These are phyloP conservation scores for Drosophila pectinifera DNA, from an alignment of 1,140 invertebrate genomes.

Conservation along the genomic window DNA sequence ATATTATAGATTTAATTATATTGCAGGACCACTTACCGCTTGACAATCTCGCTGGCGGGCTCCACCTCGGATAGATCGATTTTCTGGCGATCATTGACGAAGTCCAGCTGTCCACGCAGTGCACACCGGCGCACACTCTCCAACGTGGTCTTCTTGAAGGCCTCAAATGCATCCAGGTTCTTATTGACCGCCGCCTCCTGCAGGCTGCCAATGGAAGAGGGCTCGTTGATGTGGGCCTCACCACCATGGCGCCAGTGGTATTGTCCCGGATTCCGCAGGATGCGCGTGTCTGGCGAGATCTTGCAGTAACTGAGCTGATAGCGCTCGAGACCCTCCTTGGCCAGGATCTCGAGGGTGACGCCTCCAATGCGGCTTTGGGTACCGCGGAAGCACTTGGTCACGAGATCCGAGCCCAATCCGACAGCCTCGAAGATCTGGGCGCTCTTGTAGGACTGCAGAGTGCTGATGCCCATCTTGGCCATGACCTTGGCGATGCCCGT, in stretches of 20 bases:
- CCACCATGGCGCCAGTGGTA: constrained; percentile 99
- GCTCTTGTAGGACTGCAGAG: constrained; percentile 99
- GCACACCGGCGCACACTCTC: constrained; percentile 95
- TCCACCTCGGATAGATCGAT: constrained; percentile 96
- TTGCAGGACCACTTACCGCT: constrained; percentile 87
- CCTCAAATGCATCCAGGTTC: constrained; percentile 93
- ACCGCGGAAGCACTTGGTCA: constrained; percentile 97
- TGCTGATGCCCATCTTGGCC: constrained; percentile 99
- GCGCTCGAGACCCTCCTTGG: constrained; percentile 94
- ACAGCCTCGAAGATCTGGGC: constrained; percentile 99
- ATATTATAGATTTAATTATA: no score
- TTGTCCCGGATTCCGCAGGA: constrained; percentile 96
- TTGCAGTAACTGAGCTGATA: constrained; percentile 92
- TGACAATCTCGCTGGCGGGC: constrained; percentile 97
- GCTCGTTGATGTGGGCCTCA: constrained; percentile 99
- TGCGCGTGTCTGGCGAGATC: constrained; percentile 89
- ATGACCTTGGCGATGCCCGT: constrained; percentile 94
- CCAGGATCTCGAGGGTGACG: constrained; percentile 94
- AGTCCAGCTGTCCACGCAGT: constrained; percentile 95
- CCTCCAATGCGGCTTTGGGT: constrained; percentile 98
- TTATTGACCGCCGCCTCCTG: constrained; percentile 95
- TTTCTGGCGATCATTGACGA: constrained; percentile 90
- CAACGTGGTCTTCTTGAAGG: constrained; percentile 94
- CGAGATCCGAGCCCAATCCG: constrained; percentile 95
- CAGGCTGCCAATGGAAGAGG: constrained; percentile 95